A percentile compares a stretch with the other conserved stretches of the same genome.
These are phyloP conservation scores for Hemistola chrysoprasaria DNA, from an alignment of 2,888 invertebrate genomes.

Conservation along the genomic window DNA sequence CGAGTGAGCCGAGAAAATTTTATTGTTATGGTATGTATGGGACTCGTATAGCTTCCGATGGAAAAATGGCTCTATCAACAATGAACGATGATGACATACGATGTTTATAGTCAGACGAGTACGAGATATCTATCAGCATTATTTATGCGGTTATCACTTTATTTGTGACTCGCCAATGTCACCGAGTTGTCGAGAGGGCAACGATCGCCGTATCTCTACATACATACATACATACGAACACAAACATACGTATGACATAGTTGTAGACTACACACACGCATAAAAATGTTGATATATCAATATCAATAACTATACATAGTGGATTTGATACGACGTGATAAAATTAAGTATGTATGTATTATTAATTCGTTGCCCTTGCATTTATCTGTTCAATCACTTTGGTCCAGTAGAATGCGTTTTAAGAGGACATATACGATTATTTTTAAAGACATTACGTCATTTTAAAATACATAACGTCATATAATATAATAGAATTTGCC, in stretches of 20 bases:
- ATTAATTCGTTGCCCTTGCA: constrained; percentile 67
- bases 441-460: background rate
- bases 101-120: constrained; percentile 40
- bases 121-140: constrained; percentile 50
- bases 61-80: constrained; percentile 22
- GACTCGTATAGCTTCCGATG: constrained; percentile 17
- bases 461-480: too few relatives aligned
- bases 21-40: constrained; percentile 25
- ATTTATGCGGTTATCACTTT: constrained; percentile 69
- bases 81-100: constrained; percentile 34
- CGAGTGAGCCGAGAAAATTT: constrained; percentile 16
- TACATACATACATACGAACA: constrained; percentile 43
- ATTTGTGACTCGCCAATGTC: constrained; percentile 79
- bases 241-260: constrained; percentile 41
- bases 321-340: constrained; percentile 60
- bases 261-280: constrained; percentile 42
- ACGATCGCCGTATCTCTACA: constrained; percentile 72
- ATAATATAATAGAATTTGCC: too few relatives aligned
- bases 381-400: constrained; percentile 48
- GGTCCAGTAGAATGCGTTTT: constrained; percentile 15
- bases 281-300: constrained; percentile 39
- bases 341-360: constrained; percentile 40
- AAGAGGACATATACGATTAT: constrained; percentile 19
- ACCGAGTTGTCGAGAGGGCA: constrained; percentile 77
- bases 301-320: constrained; percentile 39